Percentiles rank a stretch among this genome's conserved stretches.
Evolutionary conservation across 2,113 vertebrate species (phyloP).

Genomic region (Copsychus sechellarum): DNA sequence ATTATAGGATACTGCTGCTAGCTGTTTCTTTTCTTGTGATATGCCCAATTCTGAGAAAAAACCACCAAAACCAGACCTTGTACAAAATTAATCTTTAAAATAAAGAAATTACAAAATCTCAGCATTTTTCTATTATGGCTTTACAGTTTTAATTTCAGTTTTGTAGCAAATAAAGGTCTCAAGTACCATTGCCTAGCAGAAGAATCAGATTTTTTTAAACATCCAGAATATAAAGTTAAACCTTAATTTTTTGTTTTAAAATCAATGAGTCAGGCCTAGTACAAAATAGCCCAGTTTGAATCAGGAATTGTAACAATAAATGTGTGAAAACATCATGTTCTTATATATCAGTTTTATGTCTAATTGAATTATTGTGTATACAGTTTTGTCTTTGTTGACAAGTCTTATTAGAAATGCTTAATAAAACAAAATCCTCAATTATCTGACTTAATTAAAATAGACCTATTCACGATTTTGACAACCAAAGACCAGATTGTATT

Average conservation of each 20-base stretch:
- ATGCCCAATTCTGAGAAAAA: not conserved
- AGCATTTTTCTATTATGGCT: not conserved
- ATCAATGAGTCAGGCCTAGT: not conserved
- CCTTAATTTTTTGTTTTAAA: not conserved
- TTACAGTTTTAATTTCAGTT: not conserved
- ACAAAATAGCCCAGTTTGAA: not conserved
- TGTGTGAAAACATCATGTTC: not conserved
- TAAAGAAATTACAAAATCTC: not conserved
- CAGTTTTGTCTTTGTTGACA: not conserved
- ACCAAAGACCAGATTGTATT: not conserved
- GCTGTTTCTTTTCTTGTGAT: not conserved
- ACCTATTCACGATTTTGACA: not conserved
- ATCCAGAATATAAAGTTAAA: not conserved
- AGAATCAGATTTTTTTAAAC: not conserved
- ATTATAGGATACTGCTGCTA: not conserved
- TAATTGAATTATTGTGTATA: not conserved
- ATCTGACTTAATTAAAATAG: constrained; percentile 16
- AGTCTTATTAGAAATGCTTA: not conserved
- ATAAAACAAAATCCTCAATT: not conserved
- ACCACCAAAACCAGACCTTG: too few relatives aligned
- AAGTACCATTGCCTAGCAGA: not conserved
- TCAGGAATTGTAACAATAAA: not conserved
- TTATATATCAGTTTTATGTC: not conserved
- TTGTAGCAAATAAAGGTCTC: not conserved
- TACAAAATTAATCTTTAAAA: not conserved